A percentile compares a stretch with the other conserved stretches of the same genome.
phyloP scores from a whole-genome alignment of 1,140 invertebrate species.

The Diorhabda sublineata region DNA sequence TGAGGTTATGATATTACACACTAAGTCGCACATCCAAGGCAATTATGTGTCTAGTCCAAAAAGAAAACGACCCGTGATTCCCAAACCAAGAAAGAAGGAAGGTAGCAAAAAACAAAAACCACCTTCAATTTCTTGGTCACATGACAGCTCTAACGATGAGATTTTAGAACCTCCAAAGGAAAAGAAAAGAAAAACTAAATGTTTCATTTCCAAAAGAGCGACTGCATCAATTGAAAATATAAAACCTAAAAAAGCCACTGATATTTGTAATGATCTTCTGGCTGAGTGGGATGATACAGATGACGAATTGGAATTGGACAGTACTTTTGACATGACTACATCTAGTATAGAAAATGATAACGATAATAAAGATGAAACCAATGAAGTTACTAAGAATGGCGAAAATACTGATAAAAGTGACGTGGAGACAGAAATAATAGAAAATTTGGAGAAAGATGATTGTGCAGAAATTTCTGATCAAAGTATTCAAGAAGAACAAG shows the following conservation, averaged over 20 bases:
- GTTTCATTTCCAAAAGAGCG: conserved; percentile 8
- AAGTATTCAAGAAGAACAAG: conserved; percentile 34
- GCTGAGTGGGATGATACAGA: conserved; percentile 48
- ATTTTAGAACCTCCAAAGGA: conserved; percentile 21
- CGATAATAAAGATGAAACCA: background rate
- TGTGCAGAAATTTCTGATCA: background rate
- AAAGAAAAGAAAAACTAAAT: conserved; percentile 26
- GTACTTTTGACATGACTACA: background rate
- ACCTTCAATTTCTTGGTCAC: background rate
- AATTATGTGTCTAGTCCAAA: conserved; percentile 13
- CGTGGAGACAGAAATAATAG: background rate
- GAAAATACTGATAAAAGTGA: background rate
- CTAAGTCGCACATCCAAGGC: conserved; percentile 54
- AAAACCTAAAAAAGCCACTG: conserved; percentile 30
- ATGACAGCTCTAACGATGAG: conserved; percentile 13
- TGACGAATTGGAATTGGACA: conserved; percentile 29
- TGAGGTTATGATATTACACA: conserved; percentile 67
- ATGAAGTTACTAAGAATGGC: background rate
- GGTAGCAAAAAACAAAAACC: background rate
- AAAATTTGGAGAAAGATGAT: background rate
- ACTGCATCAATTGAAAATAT: conserved; percentile 40
- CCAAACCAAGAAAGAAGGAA: conserved; percentile 21
- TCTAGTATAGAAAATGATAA: background rate
- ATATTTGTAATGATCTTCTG: conserved; percentile 37
- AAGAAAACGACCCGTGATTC: conserved; percentile 21